Conservation (phyloP, 2,888 invertebrate genomes). For the Drosophila borealis region DNA sequence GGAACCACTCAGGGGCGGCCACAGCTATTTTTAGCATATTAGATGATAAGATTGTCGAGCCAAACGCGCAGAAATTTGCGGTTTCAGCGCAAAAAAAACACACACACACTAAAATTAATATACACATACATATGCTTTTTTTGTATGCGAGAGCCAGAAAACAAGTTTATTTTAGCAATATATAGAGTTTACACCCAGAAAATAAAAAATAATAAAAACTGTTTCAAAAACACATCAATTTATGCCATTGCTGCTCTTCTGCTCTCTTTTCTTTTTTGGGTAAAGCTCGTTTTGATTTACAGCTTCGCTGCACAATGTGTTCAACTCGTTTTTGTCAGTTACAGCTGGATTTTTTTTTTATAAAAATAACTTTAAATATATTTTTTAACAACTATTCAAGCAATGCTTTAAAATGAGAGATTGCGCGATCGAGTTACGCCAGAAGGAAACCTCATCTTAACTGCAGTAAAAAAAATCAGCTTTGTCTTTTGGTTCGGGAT, state of each 20-base stretch:
- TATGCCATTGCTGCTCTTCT: slow-evolving; percentile 24
- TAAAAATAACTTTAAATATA: slow-evolving; percentile 8
- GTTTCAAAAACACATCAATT: slow-evolving; percentile 46
- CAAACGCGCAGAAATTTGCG: slow-evolving; percentile 72
- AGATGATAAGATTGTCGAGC: slow-evolving; percentile 74
- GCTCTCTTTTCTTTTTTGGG: slow-evolving; percentile 3
- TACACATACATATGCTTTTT: slow-evolving; percentile 32
- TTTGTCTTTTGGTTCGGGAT: neutral
- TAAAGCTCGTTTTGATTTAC: slow-evolving; percentile 51
- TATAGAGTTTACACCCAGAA: slow-evolving; percentile 51
- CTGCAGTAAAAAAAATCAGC: neutral
- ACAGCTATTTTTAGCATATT: slow-evolving; percentile 70
- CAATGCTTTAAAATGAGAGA: slow-evolving; percentile 12
- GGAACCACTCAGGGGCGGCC: slow-evolving; percentile 64
- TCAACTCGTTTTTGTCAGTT: slow-evolving; percentile 42
- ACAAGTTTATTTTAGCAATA: slow-evolving; percentile 56
- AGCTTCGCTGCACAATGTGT: slow-evolving; percentile 33
- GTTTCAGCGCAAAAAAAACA: slow-evolving; percentile 55
- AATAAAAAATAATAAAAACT: slow-evolving; percentile 16
- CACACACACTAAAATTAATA: slow-evolving; percentile 37
- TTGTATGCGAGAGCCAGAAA: slow-evolving; percentile 43
- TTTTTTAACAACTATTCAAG: slow-evolving; percentile 1
- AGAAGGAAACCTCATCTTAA: too few species aligned
- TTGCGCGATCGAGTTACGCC: too few species aligned
- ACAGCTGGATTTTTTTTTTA: slow-evolving; percentile 35